A percentile compares a stretch with the other conserved stretches of the same genome.
These are phyloP conservation scores for Actenoides lindsayi DNA, from an alignment of 2,113 vertebrate species.

Conservation along the genomic window DNA sequence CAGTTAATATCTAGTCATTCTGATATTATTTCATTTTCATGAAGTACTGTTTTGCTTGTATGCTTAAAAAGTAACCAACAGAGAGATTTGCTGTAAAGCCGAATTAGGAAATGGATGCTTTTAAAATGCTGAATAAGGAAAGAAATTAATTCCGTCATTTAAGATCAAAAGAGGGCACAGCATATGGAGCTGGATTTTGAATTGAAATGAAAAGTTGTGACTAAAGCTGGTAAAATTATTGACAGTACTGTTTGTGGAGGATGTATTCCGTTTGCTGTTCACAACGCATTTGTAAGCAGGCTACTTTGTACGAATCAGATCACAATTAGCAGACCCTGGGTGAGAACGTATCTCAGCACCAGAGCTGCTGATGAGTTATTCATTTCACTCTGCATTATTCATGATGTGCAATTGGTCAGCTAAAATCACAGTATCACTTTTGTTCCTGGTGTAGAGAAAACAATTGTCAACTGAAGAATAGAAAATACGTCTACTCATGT, in stretches of 20 bases:
- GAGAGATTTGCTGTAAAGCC: background rate
- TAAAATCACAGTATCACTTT: background rate
- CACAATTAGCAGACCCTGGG: conserved; percentile 45
- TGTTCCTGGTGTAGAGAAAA: conserved; percentile 12
- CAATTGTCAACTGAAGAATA: background rate
- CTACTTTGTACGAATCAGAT: background rate
- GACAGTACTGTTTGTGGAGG: background rate
- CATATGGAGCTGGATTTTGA: background rate
- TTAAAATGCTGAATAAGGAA: conserved; percentile 18
- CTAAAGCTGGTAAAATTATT: conserved; percentile 1
- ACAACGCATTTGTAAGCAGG: background rate
- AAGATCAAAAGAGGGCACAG: conserved; percentile 16
- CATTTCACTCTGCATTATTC: conserved; percentile 57
- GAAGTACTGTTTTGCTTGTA: background rate
- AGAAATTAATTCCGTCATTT: conserved; percentile 17
- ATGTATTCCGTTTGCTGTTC: background rate
- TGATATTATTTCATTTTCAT: conserved; percentile 6
- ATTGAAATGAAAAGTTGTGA: conserved; percentile 26
- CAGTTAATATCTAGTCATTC: background rate
- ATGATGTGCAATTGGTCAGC: conserved; percentile 50
- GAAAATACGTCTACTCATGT: background rate
- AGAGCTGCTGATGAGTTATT: conserved; percentile 44
- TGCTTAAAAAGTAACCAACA: background rate
- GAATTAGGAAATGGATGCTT: conserved; percentile 23
- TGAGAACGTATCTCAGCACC: conserved; percentile 25